Evolutionary conservation across 2,797 vertebrate genomes (phyloP).

Genomic region (Phaenicophaeus curvirostris): DNA sequence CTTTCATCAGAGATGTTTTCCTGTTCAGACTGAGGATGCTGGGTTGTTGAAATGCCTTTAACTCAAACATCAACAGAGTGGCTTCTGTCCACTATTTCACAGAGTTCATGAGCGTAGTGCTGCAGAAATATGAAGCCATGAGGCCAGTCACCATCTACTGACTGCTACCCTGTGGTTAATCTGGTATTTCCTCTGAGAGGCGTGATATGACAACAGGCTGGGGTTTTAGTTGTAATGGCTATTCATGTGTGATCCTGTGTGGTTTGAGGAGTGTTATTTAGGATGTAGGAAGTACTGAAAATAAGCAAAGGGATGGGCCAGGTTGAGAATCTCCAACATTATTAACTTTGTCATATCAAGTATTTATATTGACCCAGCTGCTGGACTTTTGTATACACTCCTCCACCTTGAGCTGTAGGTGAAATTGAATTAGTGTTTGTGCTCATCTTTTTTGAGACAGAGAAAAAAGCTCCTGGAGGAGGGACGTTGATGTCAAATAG

Average conservation of each 20-base stretch:
- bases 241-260: background rate
- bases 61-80: rapidly evolving
- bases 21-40: background rate
- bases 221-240: background rate
- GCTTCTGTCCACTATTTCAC: background rate
- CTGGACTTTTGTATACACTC: background rate
- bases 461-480: background rate
- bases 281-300: background rate
- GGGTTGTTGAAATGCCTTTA: background rate
- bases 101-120: background rate
- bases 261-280: background rate
- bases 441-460: background rate
- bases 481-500: background rate
- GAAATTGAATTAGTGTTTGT: background rate
- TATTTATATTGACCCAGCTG: background rate
- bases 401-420: background rate
- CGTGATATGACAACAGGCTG: background rate
- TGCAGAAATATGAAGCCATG: background rate
- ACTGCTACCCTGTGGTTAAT: background rate
- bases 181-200: background rate
- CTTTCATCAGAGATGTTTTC: background rate
- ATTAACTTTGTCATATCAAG: background rate
- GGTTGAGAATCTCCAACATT: background rate
- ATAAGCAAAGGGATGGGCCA: background rate
- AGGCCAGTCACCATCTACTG: background rate